phyloP scores from a whole-genome alignment of 1,140 invertebrate genomes.

The Drosophila hydei region DNA sequence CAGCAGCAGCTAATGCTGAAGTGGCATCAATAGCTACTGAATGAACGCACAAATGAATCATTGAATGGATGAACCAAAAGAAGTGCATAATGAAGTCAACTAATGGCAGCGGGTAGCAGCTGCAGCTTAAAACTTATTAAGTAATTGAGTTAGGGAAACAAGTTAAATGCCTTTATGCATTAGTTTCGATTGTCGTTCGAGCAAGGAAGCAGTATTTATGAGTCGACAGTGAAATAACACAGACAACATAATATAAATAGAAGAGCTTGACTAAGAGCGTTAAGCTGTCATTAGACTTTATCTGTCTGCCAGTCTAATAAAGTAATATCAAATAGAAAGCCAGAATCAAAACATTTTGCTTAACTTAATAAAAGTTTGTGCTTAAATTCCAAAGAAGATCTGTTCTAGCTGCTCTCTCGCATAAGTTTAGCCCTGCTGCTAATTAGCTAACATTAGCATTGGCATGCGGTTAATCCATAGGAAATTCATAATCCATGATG shows the following conservation, averaged over 20 bases:
- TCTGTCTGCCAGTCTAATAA: no score
- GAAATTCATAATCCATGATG: slow-evolving; percentile 24
- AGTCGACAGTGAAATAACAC: no score
- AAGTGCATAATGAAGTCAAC: slow-evolving; percentile 35
- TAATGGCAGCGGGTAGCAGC: slow-evolving; percentile 10
- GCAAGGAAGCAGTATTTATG: no score
- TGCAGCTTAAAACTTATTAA: slow-evolving; percentile 18
- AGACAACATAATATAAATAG: no score
- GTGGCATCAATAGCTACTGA: slow-evolving; percentile 11
- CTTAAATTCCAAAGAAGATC: no score
- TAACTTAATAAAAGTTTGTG: no score
- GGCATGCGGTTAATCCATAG: slow-evolving; percentile 52
- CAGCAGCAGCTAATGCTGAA: slow-evolving; percentile 4
- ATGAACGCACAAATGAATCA: slow-evolving; percentile 1
- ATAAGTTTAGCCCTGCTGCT: not conserved
- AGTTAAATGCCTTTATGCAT: slow-evolving; percentile 31
- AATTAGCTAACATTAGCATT: slow-evolving; percentile 50
- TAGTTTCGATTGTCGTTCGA: slow-evolving; percentile 19
- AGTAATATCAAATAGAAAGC: no score
- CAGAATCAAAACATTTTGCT: no score
- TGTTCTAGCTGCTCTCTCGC: not conserved
- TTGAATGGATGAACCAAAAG: not conserved
- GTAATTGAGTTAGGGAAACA: slow-evolving; percentile 36
- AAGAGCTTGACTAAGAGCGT: no score
- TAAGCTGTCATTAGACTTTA: no score